A percentile compares a stretch with the other conserved stretches of the same genome.
These are phyloP conservation scores for Psittacula echo DNA, from an alignment of 2,797 vertebrate species.

Conservation along the genomic window DNA sequence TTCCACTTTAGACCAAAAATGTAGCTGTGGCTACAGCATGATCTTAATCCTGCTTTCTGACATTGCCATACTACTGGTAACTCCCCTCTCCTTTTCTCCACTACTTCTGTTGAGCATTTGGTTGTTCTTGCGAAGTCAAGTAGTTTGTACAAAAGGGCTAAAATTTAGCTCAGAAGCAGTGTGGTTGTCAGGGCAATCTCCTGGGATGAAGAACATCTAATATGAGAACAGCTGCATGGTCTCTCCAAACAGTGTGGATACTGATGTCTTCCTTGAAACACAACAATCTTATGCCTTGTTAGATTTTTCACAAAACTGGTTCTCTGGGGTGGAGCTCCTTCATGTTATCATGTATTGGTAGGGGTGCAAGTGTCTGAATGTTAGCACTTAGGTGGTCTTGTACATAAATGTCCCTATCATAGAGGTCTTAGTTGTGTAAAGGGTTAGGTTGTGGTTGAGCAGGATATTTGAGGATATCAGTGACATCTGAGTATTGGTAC, in stretches of 20 bases:
- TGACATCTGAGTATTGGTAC: background rate
- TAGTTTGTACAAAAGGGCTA: background rate
- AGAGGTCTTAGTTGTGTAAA: background rate
- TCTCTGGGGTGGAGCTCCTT: background rate
- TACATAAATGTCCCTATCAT: background rate
- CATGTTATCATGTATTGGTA: background rate
- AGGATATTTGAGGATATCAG: background rate
- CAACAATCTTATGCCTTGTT: background rate
- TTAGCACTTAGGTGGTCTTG: background rate
- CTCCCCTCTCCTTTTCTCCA: background rate
- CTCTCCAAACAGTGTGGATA: background rate
- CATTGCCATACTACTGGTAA: background rate
- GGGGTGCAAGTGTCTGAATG: background rate
- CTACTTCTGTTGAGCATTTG: background rate
- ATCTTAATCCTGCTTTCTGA: background rate
- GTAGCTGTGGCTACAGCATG: background rate
- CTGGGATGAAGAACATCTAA: background rate
- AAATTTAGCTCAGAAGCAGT: background rate
- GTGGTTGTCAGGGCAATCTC: background rate
- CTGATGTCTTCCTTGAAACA: background rate
- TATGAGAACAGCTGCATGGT: background rate
- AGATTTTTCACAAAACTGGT: background rate
- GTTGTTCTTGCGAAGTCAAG: background rate
- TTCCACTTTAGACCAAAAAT: background rate
- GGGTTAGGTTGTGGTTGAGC: background rate